Evolutionary conservation across 1,140 invertebrate species (phyloP).

Genomic region (Saxidomus purpurata): DNA sequence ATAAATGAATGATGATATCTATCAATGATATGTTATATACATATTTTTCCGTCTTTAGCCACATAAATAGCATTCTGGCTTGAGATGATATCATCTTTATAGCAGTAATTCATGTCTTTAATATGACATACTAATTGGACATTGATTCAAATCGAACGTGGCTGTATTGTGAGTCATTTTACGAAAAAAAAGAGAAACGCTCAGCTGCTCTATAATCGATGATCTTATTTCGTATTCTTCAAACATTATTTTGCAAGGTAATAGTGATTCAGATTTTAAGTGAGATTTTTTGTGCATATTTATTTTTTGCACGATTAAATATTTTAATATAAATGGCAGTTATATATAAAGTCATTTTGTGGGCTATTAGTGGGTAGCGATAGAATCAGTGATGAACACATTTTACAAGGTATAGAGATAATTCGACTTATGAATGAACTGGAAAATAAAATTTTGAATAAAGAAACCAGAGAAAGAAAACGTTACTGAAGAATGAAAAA

Average conservation of each 20-base stretch:
- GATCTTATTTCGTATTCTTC: neutral
- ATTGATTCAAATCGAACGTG: neutral
- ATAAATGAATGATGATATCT: too few species aligned
- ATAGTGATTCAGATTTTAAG: neutral
- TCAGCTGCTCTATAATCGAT: neutral
- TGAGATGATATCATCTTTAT: neutral
- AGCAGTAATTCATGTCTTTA: slow-evolving; percentile 35
- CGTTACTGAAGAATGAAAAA: too few species aligned
- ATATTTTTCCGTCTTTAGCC: neutral
- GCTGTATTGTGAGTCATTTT: neutral
- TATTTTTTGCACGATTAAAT: neutral
- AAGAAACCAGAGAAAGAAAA: too few species aligned
- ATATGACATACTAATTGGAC: slow-evolving; percentile 55
- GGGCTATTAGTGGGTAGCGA: neutral
- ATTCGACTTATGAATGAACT: neutral
- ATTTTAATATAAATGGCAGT: neutral
- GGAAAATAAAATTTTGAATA: too few species aligned
- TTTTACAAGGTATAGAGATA: too few species aligned
- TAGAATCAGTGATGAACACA: too few species aligned
- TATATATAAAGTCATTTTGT: neutral
- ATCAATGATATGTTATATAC: neutral
- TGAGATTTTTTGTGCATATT: neutral
- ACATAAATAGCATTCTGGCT: neutral
- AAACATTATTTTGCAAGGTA: neutral
- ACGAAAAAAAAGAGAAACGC: neutral